A percentile compares a stretch with the other conserved stretches of the same genome.
Conservation (phyloP, 1,140 invertebrate genomes). For the Drosophila punjabiensis region DNA sequence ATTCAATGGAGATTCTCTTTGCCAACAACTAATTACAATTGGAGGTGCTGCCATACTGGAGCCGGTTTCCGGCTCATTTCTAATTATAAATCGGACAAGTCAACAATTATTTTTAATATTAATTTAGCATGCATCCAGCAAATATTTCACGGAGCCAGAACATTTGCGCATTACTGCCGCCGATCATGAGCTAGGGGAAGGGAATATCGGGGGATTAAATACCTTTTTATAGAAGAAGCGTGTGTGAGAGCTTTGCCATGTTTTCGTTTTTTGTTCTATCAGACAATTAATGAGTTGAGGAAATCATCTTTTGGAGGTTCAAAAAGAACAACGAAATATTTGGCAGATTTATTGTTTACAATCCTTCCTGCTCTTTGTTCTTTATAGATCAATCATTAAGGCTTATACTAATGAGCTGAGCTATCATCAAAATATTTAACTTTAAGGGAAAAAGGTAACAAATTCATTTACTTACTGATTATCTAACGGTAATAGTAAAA, state of each 20-base stretch:
- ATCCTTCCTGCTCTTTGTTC: neutral
- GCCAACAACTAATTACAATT: conserved; percentile 65
- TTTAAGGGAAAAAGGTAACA: neutral
- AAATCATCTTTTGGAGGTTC: conserved; percentile 29
- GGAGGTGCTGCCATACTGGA: conserved; percentile 37
- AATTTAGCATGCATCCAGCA: conserved; percentile 67
- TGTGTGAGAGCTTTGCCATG: conserved; percentile 27
- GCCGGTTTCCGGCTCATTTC: conserved; percentile 76
- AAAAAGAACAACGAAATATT: conserved; percentile 14
- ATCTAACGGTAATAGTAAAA: neutral
- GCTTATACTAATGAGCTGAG: neutral
- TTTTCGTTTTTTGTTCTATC: conserved; percentile 28
- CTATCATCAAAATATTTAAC: neutral
- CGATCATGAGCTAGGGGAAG: conserved; percentile 7
- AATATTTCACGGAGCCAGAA: conserved; percentile 55
- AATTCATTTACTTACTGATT: neutral
- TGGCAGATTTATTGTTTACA: conserved; percentile 10
- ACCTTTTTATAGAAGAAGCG: conserved; percentile 22
- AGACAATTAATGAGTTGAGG: conserved; percentile 25
- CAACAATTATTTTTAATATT: conserved; percentile 75
- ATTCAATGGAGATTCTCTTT: conserved; percentile 53
- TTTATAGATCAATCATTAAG: neutral
- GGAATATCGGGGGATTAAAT: conserved; percentile 16
- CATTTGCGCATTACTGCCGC: conserved; percentile 47
- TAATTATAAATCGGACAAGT: conserved; percentile 68